Percentiles rank a stretch among this genome's conserved stretches.
Evolutionary conservation across 2,797 vertebrate species (phyloP).

Genomic region (Acanthurus leucopareius): DNA sequence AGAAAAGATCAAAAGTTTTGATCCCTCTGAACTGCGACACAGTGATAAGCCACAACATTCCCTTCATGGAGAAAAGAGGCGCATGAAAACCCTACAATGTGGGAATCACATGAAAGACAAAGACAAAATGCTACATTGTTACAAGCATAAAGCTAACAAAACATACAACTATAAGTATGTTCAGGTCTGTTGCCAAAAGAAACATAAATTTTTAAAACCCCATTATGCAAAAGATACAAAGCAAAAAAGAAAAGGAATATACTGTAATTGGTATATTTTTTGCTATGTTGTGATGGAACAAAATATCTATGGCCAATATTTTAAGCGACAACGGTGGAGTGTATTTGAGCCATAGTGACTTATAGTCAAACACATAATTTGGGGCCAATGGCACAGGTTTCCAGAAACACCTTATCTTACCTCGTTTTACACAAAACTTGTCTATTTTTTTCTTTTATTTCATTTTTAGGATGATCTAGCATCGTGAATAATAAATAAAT

Average conservation of each 20-base stretch:
- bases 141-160: slow-evolving; percentile 58
- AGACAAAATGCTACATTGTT: slow-evolving; percentile 75
- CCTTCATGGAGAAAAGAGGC: slow-evolving; percentile 64
- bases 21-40: slow-evolving; percentile 53
- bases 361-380: slow-evolving; percentile 36
- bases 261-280: slow-evolving; percentile 18
- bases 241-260: slow-evolving; percentile 34
- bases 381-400: slow-evolving; percentile 53
- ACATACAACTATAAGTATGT: slow-evolving; percentile 34
- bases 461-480: slow-evolving; percentile 32
- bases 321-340: slow-evolving; percentile 60
- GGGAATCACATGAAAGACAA: slow-evolving; percentile 36
- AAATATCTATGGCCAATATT: slow-evolving; percentile 15
- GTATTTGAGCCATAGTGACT: slow-evolving; percentile 35
- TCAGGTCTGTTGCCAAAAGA: slow-evolving; percentile 41
- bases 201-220: slow-evolving; percentile 39
- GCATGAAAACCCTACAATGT: slow-evolving; percentile 49
- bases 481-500: slow-evolving; percentile 63
- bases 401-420: slow-evolving; percentile 52
- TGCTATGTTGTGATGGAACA: slow-evolving; percentile 13
- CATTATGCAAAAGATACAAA: slow-evolving; percentile 59
- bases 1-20: slow-evolving; percentile 27
- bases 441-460: not conserved
- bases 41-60: slow-evolving; percentile 62
- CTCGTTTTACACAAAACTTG: slow-evolving; percentile 46